Conservation (phyloP, 2,797 vertebrate genomes). For the Eutrigla gurnardus region DNA sequence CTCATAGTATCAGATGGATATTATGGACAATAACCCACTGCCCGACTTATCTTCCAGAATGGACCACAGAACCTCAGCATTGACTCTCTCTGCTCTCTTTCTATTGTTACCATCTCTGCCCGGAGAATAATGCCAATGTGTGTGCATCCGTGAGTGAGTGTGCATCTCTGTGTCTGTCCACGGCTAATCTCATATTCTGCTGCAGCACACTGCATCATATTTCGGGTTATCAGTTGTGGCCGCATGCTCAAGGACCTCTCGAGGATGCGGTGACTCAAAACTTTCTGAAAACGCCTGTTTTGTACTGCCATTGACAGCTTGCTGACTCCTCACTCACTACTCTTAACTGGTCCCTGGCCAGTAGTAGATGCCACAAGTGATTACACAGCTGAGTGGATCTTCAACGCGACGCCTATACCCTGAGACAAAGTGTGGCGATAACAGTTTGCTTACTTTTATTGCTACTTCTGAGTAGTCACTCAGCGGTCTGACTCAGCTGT, state of each 20-base stretch:
- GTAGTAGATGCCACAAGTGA: no score
- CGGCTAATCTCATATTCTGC: background rate
- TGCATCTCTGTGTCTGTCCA: background rate
- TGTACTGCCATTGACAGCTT: background rate
- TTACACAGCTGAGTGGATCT: no score
- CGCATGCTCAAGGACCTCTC: background rate
- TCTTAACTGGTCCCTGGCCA: no score
- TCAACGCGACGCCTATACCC: no score
- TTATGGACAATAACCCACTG: constrained; percentile 29
- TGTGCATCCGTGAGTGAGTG: background rate
- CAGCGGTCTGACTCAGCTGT: background rate
- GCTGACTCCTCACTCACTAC: background rate
- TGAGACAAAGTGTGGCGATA: background rate
- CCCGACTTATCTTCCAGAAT: constrained; percentile 18
- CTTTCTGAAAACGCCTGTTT: background rate
- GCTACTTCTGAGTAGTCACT: background rate
- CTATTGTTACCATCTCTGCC: no score
- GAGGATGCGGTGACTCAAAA: background rate
- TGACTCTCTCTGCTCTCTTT: background rate
- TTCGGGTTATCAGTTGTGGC: background rate
- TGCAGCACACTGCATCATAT: background rate
- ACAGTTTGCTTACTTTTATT: background rate
- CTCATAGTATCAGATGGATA: constrained; percentile 42
- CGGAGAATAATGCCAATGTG: background rate
- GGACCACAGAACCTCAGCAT: constrained; percentile 8